Percentiles rank a stretch among this genome's conserved stretches.
These are phyloP conservation scores for Eira barbara DNA, from an alignment of 2,113 vertebrate genomes.

Conservation along the genomic window DNA sequence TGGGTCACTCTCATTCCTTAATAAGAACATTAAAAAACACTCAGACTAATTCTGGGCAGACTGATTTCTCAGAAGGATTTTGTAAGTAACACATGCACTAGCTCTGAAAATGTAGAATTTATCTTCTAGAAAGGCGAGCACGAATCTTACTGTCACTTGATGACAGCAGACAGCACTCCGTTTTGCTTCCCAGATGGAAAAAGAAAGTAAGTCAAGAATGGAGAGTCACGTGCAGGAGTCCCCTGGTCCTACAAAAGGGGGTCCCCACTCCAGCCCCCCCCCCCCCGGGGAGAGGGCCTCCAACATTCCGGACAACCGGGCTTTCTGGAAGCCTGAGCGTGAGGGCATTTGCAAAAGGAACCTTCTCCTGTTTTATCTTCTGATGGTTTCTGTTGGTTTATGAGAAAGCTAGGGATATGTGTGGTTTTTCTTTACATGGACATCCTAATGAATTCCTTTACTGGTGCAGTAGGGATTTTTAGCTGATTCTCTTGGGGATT, in stretches of 20 bases:
- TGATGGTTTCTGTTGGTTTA: neutral
- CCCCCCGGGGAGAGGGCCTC: fast-evolving
- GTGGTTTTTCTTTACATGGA: neutral
- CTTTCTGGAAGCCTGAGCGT: neutral
- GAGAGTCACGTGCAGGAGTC: neutral
- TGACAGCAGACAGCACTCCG: neutral
- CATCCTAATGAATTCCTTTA: neutral
- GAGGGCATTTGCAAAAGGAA: neutral
- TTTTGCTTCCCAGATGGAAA: neutral
- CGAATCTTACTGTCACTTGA: neutral
- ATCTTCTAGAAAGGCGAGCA: neutral
- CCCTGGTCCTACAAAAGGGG: neutral
- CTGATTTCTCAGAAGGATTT: neutral
- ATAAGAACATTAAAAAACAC: neutral
- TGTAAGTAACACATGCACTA: neutral
- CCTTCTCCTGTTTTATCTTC: neutral
- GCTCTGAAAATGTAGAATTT: neutral
- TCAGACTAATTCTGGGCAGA: neutral
- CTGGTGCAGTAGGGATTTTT: neutral
- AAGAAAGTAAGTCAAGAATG: neutral
- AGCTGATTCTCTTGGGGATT: neutral
- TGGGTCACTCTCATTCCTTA: neutral
- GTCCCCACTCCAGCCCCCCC: fast-evolving
- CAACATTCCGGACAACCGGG: neutral
- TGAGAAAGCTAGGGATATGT: neutral